These are phyloP conservation scores for Sturnus vulgaris DNA, from an alignment of 2,113 vertebrate genomes.

Conservation along the genomic window DNA sequence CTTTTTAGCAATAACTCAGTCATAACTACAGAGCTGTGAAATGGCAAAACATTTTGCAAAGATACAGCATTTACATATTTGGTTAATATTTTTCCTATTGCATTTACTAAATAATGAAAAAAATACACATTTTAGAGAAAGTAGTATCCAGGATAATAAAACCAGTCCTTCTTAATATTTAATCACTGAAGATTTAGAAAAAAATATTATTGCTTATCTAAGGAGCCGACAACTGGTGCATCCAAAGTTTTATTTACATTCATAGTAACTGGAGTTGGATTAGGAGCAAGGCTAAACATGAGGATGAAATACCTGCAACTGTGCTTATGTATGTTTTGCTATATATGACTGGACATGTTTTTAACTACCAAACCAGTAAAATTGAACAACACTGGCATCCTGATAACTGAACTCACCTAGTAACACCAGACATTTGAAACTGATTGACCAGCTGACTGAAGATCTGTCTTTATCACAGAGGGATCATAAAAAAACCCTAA, in stretches of 20 bases:
- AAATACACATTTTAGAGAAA: background rate
- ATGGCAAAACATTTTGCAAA: background rate
- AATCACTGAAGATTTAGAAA: background rate
- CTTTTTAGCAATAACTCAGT: background rate
- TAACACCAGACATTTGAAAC: constrained; percentile 61
- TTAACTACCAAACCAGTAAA: background rate
- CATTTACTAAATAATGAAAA: background rate
- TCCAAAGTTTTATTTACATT: background rate
- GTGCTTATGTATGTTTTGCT: background rate
- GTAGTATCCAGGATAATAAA: background rate
- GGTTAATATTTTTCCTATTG: background rate
- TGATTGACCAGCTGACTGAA: constrained; percentile 62
- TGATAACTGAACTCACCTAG: constrained; percentile 57
- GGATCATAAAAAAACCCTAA: background rate
- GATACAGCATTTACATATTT: background rate
- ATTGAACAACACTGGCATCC: background rate
- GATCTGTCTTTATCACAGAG: constrained; percentile 61
- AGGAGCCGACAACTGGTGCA: background rate
- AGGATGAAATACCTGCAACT: background rate
- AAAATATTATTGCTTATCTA: background rate
- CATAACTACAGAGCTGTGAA: background rate
- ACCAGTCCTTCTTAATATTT: background rate
- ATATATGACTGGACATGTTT: background rate
- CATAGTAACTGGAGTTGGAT: background rate
- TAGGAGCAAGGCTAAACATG: background rate